These are phyloP conservation scores for Irena cyanogastra DNA, from an alignment of 2,113 vertebrate species.

Conservation along the genomic window DNA sequence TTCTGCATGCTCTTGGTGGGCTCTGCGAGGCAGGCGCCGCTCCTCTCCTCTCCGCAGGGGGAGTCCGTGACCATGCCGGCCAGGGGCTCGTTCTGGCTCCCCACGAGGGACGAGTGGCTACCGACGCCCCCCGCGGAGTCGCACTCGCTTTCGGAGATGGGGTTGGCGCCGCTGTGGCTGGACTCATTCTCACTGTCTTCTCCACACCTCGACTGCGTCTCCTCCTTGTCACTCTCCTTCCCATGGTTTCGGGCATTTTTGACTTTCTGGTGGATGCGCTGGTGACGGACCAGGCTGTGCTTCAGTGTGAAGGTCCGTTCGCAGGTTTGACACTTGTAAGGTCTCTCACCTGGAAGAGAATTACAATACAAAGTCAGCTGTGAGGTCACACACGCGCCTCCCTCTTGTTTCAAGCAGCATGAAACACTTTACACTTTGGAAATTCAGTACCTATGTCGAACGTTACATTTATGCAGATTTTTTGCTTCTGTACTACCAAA, in stretches of 20 bases:
- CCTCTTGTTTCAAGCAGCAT: background rate
- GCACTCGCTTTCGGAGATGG: conserved; percentile 78
- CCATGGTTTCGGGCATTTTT: conserved; percentile 67
- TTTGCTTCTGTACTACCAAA: background rate
- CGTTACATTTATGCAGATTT: rapidly evolving
- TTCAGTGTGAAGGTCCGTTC: conserved; percentile 96
- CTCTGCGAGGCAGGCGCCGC: background rate
- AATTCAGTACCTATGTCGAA: background rate
- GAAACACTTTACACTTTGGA: background rate
- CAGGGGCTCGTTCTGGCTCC: conserved; percentile 54
- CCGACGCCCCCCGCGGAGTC: conserved; percentile 8
- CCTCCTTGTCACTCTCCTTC: conserved; percentile 74
- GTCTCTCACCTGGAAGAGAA: conserved; percentile 83
- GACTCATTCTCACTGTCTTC: conserved; percentile 85
- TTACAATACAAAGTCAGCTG: background rate
- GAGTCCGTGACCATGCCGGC: background rate
- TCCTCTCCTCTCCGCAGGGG: conserved; percentile 47
- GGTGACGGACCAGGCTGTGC: conserved; percentile 96
- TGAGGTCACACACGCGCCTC: background rate
- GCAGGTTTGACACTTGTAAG: conserved; percentile 93
- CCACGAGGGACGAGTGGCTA: conserved; percentile 4
- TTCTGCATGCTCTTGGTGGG: conserved; percentile 23
- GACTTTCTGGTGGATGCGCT: conserved; percentile 90
- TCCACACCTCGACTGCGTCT: conserved; percentile 59
- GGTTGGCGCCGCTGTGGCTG: conserved; percentile 79